A percentile compares a stretch with the other conserved stretches of the same genome.
Conservation (phyloP, 1,140 invertebrate species). For the Arion vulgaris region DNA sequence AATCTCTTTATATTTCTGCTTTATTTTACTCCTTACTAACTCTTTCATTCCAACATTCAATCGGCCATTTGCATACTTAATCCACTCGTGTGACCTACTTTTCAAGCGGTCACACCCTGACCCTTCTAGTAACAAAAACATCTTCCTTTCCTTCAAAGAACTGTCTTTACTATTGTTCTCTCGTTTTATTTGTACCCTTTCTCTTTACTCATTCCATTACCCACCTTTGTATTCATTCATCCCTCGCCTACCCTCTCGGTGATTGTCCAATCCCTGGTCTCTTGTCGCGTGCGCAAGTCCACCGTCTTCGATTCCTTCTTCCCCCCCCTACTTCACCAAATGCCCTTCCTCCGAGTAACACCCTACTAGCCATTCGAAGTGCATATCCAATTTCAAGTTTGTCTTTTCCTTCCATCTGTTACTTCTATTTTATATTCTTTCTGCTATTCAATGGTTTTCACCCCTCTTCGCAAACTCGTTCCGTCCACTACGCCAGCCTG, state of each 20-base stretch:
- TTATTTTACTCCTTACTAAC: background rate
- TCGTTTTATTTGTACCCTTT: too few species aligned
- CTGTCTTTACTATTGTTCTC: background rate
- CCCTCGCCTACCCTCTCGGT: background rate
- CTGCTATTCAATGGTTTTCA: background rate
- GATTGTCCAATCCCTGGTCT: background rate
- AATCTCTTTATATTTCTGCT: background rate
- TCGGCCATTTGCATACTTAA: background rate
- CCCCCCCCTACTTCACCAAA: background rate
- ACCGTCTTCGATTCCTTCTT: background rate
- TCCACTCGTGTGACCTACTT: slow-evolving; percentile 9
- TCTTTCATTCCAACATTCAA: background rate
- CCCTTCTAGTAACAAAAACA: background rate
- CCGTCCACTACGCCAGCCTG: background rate
- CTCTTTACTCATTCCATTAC: background rate
- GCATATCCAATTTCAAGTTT: slow-evolving; percentile 4
- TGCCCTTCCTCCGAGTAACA: background rate
- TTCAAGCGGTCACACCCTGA: background rate
- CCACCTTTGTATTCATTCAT: background rate
- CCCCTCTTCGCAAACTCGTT: background rate
- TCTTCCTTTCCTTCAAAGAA: background rate
- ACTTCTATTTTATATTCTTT: background rate
- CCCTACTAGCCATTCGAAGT: background rate
- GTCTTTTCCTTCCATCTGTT: slow-evolving; percentile 6
- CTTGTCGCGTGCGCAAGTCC: slow-evolving; percentile 1